Conservation (phyloP, 2,888 invertebrate genomes). For the Zygothrica quintamaculata region DNA sequence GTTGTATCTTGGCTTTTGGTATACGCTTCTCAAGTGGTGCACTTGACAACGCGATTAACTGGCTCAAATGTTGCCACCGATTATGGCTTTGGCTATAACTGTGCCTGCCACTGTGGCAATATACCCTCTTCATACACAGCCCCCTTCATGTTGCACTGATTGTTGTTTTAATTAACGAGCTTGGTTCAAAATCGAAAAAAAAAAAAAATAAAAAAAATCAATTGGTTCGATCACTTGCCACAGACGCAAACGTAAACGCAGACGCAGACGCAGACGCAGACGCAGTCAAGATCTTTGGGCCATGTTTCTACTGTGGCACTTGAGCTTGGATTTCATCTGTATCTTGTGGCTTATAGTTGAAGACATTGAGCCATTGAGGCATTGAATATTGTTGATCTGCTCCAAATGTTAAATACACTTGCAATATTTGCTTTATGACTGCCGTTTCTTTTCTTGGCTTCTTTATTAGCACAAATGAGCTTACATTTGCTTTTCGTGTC, state of each 20-base stretch:
- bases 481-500: conserved; percentile 29
- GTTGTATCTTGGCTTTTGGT: conserved; percentile 28
- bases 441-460: conserved; percentile 43
- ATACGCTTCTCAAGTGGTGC: conserved; percentile 42
- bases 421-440: conserved; percentile 55
- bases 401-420: conserved; percentile 57
- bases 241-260: conserved; percentile 16
- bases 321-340: conserved; percentile 62
- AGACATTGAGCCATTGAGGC: conserved; percentile 56
- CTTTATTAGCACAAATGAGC: conserved; percentile 69
- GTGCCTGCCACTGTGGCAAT: conserved; percentile 33
- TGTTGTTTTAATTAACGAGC: conserved; percentile 76
- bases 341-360: conserved; percentile 31
- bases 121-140: conserved; percentile 22
- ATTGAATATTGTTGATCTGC: conserved; percentile 44
- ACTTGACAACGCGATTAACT: conserved; percentile 61
- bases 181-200: too few species aligned
- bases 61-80: conserved; percentile 31
- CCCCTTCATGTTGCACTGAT: conserved; percentile 50
- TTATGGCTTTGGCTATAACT: conserved; percentile 1
- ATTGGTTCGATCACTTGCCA: conserved; percentile 46
- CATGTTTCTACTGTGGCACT: conserved; percentile 43
- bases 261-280: conserved; percentile 19
- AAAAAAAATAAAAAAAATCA: too few species aligned
- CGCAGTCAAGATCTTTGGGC: conserved; percentile 38